phyloP scores from a whole-genome alignment of 2,888 invertebrate genomes.

The Lacanobia oleracea region DNA sequence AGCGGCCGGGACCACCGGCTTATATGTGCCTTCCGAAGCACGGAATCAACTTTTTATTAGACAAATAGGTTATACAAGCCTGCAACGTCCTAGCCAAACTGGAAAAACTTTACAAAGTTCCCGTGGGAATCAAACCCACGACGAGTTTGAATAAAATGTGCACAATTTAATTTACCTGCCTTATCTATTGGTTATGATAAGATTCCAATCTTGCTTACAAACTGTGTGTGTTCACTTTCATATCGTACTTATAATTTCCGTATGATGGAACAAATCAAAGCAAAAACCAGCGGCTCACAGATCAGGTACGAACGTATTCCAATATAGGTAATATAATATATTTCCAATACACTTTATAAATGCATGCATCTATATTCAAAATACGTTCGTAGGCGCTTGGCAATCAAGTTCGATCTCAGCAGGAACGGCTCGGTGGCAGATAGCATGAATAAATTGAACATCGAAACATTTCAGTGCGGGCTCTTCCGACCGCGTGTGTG shows the following conservation, averaged over 20 bases:
- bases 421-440: conserved; percentile 67
- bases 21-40: too few species aligned
- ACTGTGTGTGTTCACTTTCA: background rate
- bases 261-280: background rate
- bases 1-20: too few species aligned
- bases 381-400: conserved; percentile 55
- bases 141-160: too few species aligned
- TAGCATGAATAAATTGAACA: conserved; percentile 74
- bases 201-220: conserved; percentile 15
- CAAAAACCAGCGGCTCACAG: background rate
- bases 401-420: conserved; percentile 64
- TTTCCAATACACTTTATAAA: conserved; percentile 38
- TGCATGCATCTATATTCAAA: conserved; percentile 48
- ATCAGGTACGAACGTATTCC: background rate
- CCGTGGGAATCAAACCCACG: too few species aligned
- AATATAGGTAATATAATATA: conserved; percentile 14
- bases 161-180: background rate
- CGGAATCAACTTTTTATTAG: too few species aligned
- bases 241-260: background rate
- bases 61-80: too few species aligned
- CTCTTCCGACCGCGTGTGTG: conserved; percentile 24
- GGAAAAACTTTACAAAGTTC: too few species aligned
- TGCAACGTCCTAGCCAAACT: too few species aligned
- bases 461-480: conserved; percentile 67
- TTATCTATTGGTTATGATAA: conserved; percentile 20